Evolutionary conservation across 2,113 vertebrate species (phyloP).

Genomic region (Pseudorasbora parva): DNA sequence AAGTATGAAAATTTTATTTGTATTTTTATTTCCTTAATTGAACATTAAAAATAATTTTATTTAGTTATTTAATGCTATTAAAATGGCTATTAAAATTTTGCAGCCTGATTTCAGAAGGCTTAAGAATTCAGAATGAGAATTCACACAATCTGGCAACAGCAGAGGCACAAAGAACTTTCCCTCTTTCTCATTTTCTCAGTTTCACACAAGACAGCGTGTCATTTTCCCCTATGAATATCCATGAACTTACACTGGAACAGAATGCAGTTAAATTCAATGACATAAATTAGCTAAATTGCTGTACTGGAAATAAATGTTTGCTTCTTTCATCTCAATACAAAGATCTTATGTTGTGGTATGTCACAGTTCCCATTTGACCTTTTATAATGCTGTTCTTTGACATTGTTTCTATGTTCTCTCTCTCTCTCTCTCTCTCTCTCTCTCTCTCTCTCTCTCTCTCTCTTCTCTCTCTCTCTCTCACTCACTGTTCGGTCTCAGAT

Average conservation of each 20-base stretch:
- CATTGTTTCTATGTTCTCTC: conserved; percentile 7
- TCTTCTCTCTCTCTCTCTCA: neutral
- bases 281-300: conserved; percentile 10
- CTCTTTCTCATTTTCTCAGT: conserved; percentile 16
- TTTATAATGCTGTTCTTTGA: conserved; percentile 9
- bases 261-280: conserved; percentile 22
- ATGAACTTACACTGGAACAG: conserved; percentile 15
- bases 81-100: neutral
- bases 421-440: neutral
- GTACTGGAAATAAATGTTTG: conserved; percentile 24
- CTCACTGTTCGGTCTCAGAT: conserved; percentile 59
- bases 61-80: neutral
- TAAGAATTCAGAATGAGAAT: neutral
- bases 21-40: neutral
- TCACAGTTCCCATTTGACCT: neutral
- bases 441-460: neutral
- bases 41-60: neutral
- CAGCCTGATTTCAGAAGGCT: neutral
- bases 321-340: conserved; percentile 2
- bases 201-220: conserved; percentile 30
- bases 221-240: conserved; percentile 28
- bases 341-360: conserved; percentile 7
- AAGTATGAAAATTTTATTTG: neutral
- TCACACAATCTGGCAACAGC: conserved; percentile 44
- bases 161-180: conserved; percentile 40